Conservation (phyloP, 2,888 invertebrate genomes). For the Lutraria lutraria region DNA sequence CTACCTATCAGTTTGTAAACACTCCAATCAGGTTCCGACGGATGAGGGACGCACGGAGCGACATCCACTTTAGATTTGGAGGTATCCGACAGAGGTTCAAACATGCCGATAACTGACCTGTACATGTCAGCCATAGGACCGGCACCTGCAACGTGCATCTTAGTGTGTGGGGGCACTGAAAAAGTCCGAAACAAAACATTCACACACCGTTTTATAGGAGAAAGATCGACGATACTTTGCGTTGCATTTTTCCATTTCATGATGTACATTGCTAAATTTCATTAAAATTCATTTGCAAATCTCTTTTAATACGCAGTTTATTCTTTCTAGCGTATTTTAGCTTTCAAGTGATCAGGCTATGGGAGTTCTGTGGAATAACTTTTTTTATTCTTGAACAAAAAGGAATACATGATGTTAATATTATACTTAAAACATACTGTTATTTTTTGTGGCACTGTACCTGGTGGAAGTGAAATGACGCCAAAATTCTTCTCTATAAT, state of each 20-base stretch:
- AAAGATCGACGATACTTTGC: neutral
- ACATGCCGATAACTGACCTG: slow-evolving; percentile 88
- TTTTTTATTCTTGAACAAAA: too few relatives aligned
- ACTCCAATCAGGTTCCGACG: slow-evolving; percentile 88
- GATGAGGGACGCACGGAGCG: slow-evolving; percentile 92
- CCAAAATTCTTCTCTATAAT: slow-evolving; percentile 88
- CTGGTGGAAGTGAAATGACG: slow-evolving; percentile 79
- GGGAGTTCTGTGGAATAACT: too few relatives aligned
- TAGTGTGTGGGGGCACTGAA: slow-evolving; percentile 83
- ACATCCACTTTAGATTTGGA: slow-evolving; percentile 88
- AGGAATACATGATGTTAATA: too few relatives aligned
- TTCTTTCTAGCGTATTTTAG: too few relatives aligned
- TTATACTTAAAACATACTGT: too few relatives aligned
- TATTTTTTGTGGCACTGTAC: slow-evolving; percentile 57
- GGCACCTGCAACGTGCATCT: slow-evolving; percentile 90
- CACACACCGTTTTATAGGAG: neutral
- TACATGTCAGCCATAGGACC: slow-evolving; percentile 91
- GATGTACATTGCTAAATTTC: too few relatives aligned
- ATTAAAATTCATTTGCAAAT: too few relatives aligned
- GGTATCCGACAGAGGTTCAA: slow-evolving; percentile 84
- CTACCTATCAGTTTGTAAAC: slow-evolving; percentile 84
- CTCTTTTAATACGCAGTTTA: too few relatives aligned
- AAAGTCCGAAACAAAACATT: neutral
- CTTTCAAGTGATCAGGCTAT: too few relatives aligned
- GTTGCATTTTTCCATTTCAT: too few relatives aligned